A percentile compares a stretch with the other conserved stretches of the same genome.
phyloP scores from a whole-genome alignment of 2,888 invertebrate genomes.

The Diloba caeruleocephala region DNA sequence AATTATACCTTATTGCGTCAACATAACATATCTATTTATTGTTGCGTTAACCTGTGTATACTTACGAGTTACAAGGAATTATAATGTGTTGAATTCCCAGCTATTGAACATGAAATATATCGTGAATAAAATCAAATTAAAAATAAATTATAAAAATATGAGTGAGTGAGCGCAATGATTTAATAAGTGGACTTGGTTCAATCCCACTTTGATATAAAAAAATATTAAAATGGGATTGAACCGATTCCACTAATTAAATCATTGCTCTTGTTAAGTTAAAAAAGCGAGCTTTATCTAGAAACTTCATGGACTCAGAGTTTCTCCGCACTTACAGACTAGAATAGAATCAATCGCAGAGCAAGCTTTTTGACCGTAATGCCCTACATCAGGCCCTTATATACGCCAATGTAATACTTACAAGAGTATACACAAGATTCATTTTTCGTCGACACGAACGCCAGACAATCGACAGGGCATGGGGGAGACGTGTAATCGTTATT shows the following conservation, averaged over 20 bases:
- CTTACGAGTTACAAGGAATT: too few species aligned
- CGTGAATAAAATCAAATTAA: too few species aligned
- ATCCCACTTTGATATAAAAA: too few species aligned
- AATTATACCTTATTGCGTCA: constrained; percentile 12
- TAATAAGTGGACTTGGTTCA: too few species aligned
- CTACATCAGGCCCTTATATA: constrained; percentile 28
- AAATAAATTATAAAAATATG: too few species aligned
- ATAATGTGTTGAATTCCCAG: too few species aligned
- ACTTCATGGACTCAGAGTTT: constrained; percentile 38
- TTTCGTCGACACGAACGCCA: constrained; percentile 67
- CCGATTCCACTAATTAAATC: neutral
- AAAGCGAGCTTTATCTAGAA: constrained; percentile 22
- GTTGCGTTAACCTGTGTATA: too few species aligned
- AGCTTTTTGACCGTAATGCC: constrained; percentile 50
- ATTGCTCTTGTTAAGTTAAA: constrained; percentile 7
- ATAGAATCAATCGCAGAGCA: constrained; percentile 67
- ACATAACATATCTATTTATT: too few species aligned
- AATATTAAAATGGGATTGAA: neutral
- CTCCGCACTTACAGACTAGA: constrained; percentile 59
- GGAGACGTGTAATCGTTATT: constrained; percentile 84
- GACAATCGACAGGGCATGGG: constrained; percentile 75
- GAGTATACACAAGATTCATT: constrained; percentile 60
- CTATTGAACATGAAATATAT: too few species aligned
- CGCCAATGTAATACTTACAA: constrained; percentile 51
- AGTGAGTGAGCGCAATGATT: too few species aligned